Evolutionary conservation across 2,797 vertebrate species (phyloP).

Genomic region (Spinus olivaceus): DNA sequence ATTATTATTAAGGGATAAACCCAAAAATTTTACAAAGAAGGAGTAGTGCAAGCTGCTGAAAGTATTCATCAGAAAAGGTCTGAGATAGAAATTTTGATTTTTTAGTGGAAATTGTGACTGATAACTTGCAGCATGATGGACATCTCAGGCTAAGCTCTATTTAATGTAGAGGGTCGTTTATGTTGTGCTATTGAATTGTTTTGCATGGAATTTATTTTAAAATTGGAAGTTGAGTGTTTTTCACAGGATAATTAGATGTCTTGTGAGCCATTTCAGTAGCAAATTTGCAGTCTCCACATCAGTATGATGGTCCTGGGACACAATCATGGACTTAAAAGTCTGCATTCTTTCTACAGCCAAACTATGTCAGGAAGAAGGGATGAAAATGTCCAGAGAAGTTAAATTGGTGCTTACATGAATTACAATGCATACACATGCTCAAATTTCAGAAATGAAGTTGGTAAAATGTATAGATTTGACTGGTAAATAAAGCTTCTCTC

Average conservation of each 20-base stretch:
- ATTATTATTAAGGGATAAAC: not conserved
- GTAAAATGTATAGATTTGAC: not conserved
- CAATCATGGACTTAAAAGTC: not conserved
- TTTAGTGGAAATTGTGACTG: not conserved
- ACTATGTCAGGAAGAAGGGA: not conserved
- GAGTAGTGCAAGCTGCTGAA: not conserved
- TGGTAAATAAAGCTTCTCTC: not conserved
- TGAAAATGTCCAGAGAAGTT: not conserved
- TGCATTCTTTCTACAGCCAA: not conserved
- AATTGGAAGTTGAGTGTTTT: not conserved
- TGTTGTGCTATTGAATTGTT: not conserved
- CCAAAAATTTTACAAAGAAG: not conserved
- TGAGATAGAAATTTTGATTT: not conserved
- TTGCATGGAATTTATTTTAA: not conserved
- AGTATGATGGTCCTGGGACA: not conserved
- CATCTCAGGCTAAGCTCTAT: not conserved
- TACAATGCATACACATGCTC: fast-evolving
- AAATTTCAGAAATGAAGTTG: not conserved
- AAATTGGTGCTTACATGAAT: not conserved
- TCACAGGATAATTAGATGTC: not conserved
- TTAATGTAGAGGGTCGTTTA: not conserved
- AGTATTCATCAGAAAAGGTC: not conserved
- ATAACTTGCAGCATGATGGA: not conserved
- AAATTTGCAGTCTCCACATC: not conserved
- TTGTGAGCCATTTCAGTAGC: not conserved